Evolutionary conservation across 2,888 invertebrate genomes (phyloP).

Genomic region (Acholoe squamosa): DNA sequence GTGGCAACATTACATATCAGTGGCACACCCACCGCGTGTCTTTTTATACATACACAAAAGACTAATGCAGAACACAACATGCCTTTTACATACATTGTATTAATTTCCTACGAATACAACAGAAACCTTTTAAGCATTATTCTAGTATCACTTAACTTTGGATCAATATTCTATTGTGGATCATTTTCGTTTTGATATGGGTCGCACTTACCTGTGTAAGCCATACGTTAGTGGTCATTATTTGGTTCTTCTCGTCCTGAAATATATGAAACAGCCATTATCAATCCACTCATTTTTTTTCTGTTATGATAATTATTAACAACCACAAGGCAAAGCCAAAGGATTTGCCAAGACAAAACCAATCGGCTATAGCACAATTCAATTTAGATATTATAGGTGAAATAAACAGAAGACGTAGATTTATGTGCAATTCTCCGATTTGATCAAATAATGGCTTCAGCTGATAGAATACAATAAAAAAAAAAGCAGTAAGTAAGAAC

Average conservation of each 20-base stretch:
- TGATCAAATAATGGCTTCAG: no score
- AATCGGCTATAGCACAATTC: no score
- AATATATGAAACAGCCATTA: constrained; percentile 82
- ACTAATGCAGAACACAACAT: background rate
- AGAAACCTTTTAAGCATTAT: background rate
- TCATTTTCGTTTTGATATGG: background rate
- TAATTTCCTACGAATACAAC: background rate
- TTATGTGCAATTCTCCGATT: no score
- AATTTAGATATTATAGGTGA: no score
- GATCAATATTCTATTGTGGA: background rate
- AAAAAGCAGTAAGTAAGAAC: no score
- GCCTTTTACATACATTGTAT: background rate
- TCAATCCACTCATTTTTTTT: background rate
- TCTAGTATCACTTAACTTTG: background rate
- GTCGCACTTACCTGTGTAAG: constrained; percentile 41
- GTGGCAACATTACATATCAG: background rate
- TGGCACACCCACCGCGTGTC: background rate
- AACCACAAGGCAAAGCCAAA: no score
- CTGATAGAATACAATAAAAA: no score
- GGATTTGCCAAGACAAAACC: no score
- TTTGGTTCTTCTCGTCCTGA: constrained; percentile 97
- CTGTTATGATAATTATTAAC: no score
- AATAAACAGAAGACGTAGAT: no score
- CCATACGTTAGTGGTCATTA: constrained; percentile 90
- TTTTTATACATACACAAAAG: background rate